Evolutionary conservation across 2,888 invertebrate genomes (phyloP), one percentile per base, ranked within the genome.

Genomic region (Lithophane leautieri): DNA sequence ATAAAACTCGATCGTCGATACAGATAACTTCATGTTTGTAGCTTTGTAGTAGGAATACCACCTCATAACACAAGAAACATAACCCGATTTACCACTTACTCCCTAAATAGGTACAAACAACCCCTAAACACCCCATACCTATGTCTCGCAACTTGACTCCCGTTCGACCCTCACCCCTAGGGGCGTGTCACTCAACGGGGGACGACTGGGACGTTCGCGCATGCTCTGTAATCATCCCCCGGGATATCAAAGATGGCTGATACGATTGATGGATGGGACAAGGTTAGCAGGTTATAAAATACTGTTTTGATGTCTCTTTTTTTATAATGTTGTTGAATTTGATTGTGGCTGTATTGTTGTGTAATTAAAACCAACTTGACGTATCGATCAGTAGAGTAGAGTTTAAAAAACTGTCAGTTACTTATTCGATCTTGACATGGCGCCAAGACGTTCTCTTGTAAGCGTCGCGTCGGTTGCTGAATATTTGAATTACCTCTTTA

Each of bases 191-290:
- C 93, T 34, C 94, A 78, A 90, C 92, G 87, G 94, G 93, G 92
- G 93, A 69, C 93, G 91, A 61, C 78, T 19, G 54, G 44, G 22
- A 61, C 80, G 80, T 61, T 78, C 92, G 94, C 95, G 95, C 95
- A 94, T 94, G 96, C 94, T 89, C 95, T 93, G 89, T 95, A 90
- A 95, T 94, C 93, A 92, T 85, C 80, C 81, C 82, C 81, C 72
- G 76, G 81, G 76, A 68, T 83, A 85, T 83, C 91, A 95, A 95
- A 95, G 93, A 95, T 96, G 95, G 95, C 94, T 89, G 90, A 86
- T 86, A 76, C 68, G 88, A 90, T 91, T 91, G 91, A 93, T 92
- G 84, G 88, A 79, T 83, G 69, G 78, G 79, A 81, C 85, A 82
- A 88, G 84, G 86, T 85, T 80, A 65, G 58, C 71, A 25, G 79